Evolutionary conservation across 2,888 invertebrate species (phyloP).

Genomic region (Schizaphis graminum): DNA sequence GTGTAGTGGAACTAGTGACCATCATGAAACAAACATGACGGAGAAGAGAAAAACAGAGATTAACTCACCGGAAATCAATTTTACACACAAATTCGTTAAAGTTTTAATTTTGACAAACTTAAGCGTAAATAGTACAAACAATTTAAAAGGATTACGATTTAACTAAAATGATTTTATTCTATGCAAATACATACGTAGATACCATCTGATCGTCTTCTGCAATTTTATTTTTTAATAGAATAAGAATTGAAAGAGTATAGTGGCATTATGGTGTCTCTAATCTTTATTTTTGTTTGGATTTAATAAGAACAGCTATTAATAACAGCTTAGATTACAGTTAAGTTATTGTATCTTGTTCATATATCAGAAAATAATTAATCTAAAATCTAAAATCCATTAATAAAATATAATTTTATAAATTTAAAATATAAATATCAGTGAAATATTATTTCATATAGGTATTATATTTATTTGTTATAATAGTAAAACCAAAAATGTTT

Average conservation of each 20-base stretch:
- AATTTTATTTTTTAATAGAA: not conserved
- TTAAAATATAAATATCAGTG: no score
- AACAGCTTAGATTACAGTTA: not conserved
- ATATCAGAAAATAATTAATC: not conserved
- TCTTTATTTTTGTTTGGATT: not conserved
- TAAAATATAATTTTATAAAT: no score
- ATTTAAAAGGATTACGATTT: not conserved
- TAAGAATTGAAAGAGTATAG: not conserved
- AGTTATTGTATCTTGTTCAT: not conserved
- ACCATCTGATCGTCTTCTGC: not conserved
- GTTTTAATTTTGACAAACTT: not conserved
- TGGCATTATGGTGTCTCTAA: not conserved
- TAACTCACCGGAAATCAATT: not conserved
- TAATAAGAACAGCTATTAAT: not conserved
- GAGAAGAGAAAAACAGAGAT: slow-evolving; percentile 15
- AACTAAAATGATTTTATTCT: slow-evolving; percentile 7
- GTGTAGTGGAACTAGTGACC: slow-evolving; percentile 20
- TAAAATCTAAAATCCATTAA: no score
- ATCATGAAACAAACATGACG: slow-evolving; percentile 21
- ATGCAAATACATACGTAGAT: not conserved
- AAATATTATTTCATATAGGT: no score
- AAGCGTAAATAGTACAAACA: not conserved
- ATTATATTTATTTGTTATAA: no score
- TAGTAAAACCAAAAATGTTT: no score
- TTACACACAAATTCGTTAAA: slow-evolving; percentile 6